phyloP scores from a whole-genome alignment of 2,888 invertebrate genomes.

The Aquatica leii region DNA sequence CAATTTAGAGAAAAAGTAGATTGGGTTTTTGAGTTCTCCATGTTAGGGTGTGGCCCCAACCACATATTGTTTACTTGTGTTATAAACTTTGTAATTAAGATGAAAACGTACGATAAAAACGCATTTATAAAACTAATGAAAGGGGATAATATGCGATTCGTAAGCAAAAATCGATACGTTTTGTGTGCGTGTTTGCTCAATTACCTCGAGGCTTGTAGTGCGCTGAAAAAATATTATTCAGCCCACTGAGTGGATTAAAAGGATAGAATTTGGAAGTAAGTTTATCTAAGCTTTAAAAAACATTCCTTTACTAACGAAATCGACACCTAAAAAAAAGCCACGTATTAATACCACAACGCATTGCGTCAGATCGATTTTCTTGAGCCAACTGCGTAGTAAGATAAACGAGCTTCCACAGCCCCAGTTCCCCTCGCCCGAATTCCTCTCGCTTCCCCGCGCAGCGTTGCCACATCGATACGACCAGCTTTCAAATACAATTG shows the following conservation, averaged over 20 bases:
- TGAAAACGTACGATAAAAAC: constrained; percentile 27
- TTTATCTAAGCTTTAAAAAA: constrained; percentile 27
- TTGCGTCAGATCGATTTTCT: constrained; percentile 46
- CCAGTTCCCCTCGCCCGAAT: constrained; percentile 45
- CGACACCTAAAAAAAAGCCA: constrained; percentile 8
- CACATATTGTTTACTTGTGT: constrained; percentile 21
- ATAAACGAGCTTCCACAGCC: constrained; percentile 51
- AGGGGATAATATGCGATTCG: constrained; percentile 21
- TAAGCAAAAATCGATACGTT: constrained; percentile 28
- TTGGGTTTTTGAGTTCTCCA: constrained; percentile 24
- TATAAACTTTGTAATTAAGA: constrained; percentile 30
- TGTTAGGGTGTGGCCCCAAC: constrained; percentile 35
- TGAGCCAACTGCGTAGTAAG: constrained; percentile 48
- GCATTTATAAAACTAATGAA: constrained; percentile 27
- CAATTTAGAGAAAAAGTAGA: constrained; percentile 13
- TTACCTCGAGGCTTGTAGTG: constrained; percentile 5
- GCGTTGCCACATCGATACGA: constrained; percentile 53
- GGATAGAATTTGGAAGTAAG: constrained; percentile 28
- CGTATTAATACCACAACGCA: constrained; percentile 22
- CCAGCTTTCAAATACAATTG: constrained; percentile 55
- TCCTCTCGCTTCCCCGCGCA: constrained; percentile 41
- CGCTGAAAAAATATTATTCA: constrained; percentile 26
- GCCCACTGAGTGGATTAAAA: constrained; percentile 23
- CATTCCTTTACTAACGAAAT: constrained; percentile 32
- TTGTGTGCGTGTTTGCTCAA: constrained; percentile 26